Conservation (phyloP, 2,113 vertebrate genomes). For the Psephotus haematonotus region DNA sequence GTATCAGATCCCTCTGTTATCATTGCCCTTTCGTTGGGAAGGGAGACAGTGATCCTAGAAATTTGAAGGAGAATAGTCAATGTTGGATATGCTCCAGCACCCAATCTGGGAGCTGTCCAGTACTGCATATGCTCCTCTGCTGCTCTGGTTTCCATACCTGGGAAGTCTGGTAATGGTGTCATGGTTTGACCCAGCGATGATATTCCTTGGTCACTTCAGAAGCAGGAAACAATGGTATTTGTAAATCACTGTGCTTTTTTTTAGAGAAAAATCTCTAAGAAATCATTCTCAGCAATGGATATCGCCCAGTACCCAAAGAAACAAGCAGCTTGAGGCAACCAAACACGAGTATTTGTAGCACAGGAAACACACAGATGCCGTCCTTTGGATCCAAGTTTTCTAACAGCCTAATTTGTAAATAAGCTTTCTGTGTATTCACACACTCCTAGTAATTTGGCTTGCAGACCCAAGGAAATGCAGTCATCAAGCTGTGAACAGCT, state of each 20-base stretch:
- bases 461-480: neutral
- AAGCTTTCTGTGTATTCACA: slow-evolving; percentile 38
- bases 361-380: neutral
- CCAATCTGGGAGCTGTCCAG: neutral
- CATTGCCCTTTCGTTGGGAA: neutral
- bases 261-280: neutral
- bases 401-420: slow-evolving; percentile 50
- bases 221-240: neutral
- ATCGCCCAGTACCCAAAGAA: neutral
- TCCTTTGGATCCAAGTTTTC: neutral
- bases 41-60: neutral
- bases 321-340: neutral
- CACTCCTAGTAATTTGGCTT: slow-evolving; percentile 6
- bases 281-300: neutral
- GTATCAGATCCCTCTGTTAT: neutral
- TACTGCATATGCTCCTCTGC: neutral
- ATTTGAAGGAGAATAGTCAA: neutral
- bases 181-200: neutral
- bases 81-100: neutral
- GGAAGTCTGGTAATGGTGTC: neutral
- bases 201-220: neutral
- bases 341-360: neutral
- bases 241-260: neutral
- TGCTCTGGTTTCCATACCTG: neutral
- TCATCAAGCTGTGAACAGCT: slow-evolving; percentile 13